phyloP scores from a whole-genome alignment of 2,113 vertebrate species.

The Picathartes gymnocephalus region DNA sequence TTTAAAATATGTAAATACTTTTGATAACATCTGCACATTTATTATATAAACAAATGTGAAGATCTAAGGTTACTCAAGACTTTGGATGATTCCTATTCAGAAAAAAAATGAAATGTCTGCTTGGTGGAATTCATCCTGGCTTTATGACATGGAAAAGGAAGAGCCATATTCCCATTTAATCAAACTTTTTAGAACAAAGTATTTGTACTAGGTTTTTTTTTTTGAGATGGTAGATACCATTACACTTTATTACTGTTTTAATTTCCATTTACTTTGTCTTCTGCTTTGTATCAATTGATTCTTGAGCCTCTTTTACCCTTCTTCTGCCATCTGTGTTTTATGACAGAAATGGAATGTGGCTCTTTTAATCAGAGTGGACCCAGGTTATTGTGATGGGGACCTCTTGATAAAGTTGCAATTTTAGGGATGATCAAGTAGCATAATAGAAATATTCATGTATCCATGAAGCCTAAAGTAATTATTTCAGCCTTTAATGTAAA shows the following conservation, averaged over 20 bases:
- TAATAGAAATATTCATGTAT: slow-evolving; percentile 46
- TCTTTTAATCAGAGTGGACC: not conserved
- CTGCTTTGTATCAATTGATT: not conserved
- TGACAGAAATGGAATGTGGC: not conserved
- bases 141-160: not conserved
- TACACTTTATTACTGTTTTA: not conserved
- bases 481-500: slow-evolving; percentile 9
- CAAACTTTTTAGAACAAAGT: not conserved
- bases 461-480: slow-evolving; percentile 41
- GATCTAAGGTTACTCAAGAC: not conserved
- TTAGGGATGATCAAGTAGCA: slow-evolving; percentile 29
- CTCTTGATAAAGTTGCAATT: slow-evolving; percentile 36
- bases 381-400: not conserved
- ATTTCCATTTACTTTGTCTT: not conserved
- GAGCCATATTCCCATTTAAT: not conserved
- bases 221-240: not conserved
- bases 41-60: not conserved
- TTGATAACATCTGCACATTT: not conserved
- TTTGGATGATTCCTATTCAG: not conserved
- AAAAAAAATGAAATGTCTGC: not conserved
- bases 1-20: not conserved
- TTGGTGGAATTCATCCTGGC: not conserved
- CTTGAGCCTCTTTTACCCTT: not conserved
- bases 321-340: not conserved
- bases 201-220: not conserved